phyloP scores from a whole-genome alignment of 2,888 invertebrate species.

The Diaprepes abbreviatus region DNA sequence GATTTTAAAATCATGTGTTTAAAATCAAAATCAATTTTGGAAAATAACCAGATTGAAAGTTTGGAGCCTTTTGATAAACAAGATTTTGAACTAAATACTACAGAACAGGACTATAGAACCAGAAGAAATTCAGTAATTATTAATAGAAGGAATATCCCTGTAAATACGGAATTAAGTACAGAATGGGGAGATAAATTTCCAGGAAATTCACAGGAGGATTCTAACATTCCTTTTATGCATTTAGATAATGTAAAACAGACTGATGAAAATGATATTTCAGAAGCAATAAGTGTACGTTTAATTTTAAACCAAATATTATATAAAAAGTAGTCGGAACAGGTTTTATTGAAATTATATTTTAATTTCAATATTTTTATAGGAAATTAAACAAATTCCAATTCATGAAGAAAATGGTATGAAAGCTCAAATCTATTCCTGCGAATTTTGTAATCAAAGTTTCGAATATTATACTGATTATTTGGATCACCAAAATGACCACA shows the following conservation, averaged over 20 bases:
- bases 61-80: background rate
- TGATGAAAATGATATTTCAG: background rate
- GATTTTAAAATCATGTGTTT: constrained; percentile 34
- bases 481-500: constrained; percentile 56
- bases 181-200: background rate
- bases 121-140: constrained; percentile 13
- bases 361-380: background rate
- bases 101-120: background rate
- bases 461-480: constrained; percentile 55
- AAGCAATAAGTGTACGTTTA: background rate
- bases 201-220: background rate
- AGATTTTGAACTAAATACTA: background rate
- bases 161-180: background rate
- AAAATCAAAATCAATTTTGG: constrained; percentile 10
- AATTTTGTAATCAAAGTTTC: constrained; percentile 53
- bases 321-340: no score
- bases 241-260: background rate
- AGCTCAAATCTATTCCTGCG: constrained; percentile 44
- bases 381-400: background rate
- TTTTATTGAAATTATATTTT: no score
- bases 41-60: background rate
- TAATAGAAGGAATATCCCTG: background rate
- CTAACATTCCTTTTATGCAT: background rate
- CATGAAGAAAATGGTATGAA: background rate
- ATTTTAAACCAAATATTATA: no score